A percentile compares a stretch with the other conserved stretches of the same genome.
These are phyloP conservation scores for Trichomalopsis sarcophagae DNA, from an alignment of 1,140 invertebrate species.

Conservation along the genomic window DNA sequence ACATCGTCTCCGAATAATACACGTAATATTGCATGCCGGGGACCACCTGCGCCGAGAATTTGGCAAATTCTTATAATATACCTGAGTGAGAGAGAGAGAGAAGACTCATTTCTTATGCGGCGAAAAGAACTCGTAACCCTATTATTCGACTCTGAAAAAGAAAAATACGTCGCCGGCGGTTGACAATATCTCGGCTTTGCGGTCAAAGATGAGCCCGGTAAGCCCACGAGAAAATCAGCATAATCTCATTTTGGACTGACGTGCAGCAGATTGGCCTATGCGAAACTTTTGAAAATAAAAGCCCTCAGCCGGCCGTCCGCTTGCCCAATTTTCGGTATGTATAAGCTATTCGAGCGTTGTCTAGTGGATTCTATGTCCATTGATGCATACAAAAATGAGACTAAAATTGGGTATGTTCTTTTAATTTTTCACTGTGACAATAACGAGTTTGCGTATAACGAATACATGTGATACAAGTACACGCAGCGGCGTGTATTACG, in stretches of 20 bases:
- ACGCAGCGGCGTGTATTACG: neutral
- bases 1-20: too few relatives aligned
- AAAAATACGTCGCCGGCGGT: neutral
- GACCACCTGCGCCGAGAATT: neutral
- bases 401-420: too few relatives aligned
- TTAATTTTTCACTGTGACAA: neutral
- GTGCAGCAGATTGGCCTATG: neutral
- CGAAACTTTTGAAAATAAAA: neutral
- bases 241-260: constrained; percentile 21
- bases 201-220: neutral
- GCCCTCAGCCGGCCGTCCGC: too few relatives aligned
- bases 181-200: constrained; percentile 15
- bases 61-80: neutral
- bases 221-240: neutral
- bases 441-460: neutral
- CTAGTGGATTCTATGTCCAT: too few relatives aligned
- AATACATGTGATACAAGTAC: neutral
- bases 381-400: too few relatives aligned
- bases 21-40: too few relatives aligned
- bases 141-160: constrained; percentile 1
- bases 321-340: too few relatives aligned
- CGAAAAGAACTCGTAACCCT: neutral
- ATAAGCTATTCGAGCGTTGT: too few relatives aligned
- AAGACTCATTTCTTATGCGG: neutral
- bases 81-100: too few relatives aligned